Conservation (phyloP, 2,797 vertebrate genomes). For the Xiphophorus birchmanni region DNA sequence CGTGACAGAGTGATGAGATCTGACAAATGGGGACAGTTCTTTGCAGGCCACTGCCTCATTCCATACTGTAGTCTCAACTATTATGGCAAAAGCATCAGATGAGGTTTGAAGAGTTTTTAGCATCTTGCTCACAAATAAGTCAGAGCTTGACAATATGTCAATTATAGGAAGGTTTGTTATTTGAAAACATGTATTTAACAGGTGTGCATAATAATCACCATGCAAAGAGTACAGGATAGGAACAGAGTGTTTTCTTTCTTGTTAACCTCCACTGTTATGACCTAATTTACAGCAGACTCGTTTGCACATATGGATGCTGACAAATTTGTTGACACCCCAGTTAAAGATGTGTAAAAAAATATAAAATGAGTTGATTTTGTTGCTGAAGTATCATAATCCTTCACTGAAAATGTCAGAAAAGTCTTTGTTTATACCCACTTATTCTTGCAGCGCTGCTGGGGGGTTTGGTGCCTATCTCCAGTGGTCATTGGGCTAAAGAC, state of each 20-base stretch:
- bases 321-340: background rate
- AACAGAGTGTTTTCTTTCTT: background rate
- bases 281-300: slow-evolving; percentile 8
- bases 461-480: background rate
- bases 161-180: slow-evolving; percentile 38
- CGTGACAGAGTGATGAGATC: slow-evolving; percentile 66
- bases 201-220: slow-evolving; percentile 2
- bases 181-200: slow-evolving; percentile 15
- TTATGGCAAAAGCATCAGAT: slow-evolving; percentile 38
- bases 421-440: background rate
- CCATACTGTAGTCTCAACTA: slow-evolving; percentile 43
- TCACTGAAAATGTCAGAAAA: background rate
- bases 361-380: background rate
- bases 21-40: slow-evolving; percentile 74
- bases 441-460: background rate
- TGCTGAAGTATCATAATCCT: slow-evolving; percentile 5
- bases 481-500: background rate
- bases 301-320: background rate
- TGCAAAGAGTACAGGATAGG: slow-evolving; percentile 12
- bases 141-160: slow-evolving; percentile 39
- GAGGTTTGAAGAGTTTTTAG: slow-evolving; percentile 23
- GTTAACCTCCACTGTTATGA: background rate
- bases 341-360: background rate
- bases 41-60: slow-evolving; percentile 57
- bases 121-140: slow-evolving; percentile 46